Evolutionary conservation across 2,888 invertebrate genomes (phyloP).

Genomic region (Drosophila cognata): DNA sequence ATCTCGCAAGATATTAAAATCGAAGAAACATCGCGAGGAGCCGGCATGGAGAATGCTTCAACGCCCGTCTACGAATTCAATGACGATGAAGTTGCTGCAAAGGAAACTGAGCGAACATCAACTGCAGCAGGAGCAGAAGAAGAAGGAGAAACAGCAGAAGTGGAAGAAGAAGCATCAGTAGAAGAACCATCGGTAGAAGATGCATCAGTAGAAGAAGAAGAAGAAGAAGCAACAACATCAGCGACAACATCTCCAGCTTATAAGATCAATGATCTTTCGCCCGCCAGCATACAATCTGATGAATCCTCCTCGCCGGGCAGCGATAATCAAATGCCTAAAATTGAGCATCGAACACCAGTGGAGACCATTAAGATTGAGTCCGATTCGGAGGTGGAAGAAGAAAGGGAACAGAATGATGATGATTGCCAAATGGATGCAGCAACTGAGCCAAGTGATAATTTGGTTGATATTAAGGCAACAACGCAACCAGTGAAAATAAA

Average conservation of each 20-base stretch:
- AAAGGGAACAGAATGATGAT: slow-evolving; percentile 1
- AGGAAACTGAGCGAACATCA: background rate
- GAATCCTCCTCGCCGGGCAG: slow-evolving; percentile 27
- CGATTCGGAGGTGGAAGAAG: slow-evolving; percentile 34
- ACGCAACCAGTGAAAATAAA: slow-evolving; percentile 42
- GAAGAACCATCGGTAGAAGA: background rate
- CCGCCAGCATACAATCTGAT: slow-evolving; percentile 40
- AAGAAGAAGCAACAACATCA: background rate
- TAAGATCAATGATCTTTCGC: slow-evolving; percentile 42
- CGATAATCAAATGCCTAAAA: slow-evolving; percentile 18
- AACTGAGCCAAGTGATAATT: slow-evolving; percentile 14
- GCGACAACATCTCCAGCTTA: slow-evolving; percentile 20
- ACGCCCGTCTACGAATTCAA: slow-evolving; percentile 15
- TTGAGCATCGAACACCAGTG: slow-evolving; percentile 10
- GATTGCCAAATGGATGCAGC: background rate
- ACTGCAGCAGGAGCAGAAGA: slow-evolving; percentile 1
- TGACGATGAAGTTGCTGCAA: slow-evolving; percentile 14
- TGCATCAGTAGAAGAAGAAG: background rate
- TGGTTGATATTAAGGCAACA: slow-evolving; percentile 9
- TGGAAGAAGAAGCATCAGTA: background rate
- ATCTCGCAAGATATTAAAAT: slow-evolving; percentile 7
- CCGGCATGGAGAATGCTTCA: background rate
- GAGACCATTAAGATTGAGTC: slow-evolving; percentile 53
- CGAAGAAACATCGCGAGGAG: background rate
- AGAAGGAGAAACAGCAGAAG: background rate